These are phyloP conservation scores for Antheraea yamamai DNA, from an alignment of 2,888 invertebrate species.

Conservation along the genomic window DNA sequence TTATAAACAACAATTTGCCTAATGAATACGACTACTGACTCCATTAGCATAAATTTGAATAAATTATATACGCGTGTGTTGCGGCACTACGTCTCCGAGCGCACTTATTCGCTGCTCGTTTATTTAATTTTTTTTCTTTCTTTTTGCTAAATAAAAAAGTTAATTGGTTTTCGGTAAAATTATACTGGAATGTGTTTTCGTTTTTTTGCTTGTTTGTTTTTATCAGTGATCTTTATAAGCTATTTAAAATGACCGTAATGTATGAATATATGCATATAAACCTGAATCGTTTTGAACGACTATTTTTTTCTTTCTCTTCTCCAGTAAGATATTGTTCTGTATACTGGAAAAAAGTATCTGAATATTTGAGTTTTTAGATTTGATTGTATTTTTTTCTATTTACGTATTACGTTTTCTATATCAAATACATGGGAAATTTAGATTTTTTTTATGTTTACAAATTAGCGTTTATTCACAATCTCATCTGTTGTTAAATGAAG, in stretches of 20 bases:
- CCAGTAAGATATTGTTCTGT: neutral
- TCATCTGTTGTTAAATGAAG: too few relatives aligned
- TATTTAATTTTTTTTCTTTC: neutral
- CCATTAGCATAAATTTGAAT: conserved; percentile 9
- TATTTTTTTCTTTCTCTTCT: neutral
- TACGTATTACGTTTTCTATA: too few relatives aligned
- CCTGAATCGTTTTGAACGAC: neutral
- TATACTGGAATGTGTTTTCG: neutral
- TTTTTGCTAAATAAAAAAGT: neutral
- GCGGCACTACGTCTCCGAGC: neutral
- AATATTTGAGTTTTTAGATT: too few relatives aligned
- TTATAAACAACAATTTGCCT: conserved; percentile 13
- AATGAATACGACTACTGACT: conserved; percentile 13
- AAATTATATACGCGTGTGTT: neutral
- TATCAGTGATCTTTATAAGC: neutral
- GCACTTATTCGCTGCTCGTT: neutral
- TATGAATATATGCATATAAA: neutral
- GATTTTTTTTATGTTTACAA: too few relatives aligned
- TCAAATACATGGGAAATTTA: too few relatives aligned
- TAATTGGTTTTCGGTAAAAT: conserved; percentile 4
- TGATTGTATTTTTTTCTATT: too few relatives aligned
- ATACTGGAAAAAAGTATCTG: too few relatives aligned
- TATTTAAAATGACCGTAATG: neutral
- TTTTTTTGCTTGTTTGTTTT: neutral
- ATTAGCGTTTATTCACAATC: too few relatives aligned